These are phyloP conservation scores for Laterallus jamaicensis DNA, from an alignment of 2,113 vertebrate species.

Conservation along the genomic window DNA sequence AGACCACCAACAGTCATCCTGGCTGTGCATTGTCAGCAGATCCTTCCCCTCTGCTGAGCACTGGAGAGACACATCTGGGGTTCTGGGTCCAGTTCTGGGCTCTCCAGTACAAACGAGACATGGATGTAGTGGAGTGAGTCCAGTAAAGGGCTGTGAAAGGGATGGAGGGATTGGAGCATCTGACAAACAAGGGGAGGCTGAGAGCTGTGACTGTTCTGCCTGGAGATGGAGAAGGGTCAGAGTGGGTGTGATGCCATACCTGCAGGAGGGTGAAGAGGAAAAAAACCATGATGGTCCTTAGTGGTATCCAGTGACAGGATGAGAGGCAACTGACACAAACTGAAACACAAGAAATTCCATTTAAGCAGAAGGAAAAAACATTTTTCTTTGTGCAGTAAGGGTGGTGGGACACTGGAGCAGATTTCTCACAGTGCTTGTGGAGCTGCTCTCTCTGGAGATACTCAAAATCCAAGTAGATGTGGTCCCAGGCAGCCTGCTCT, in stretches of 20 bases:
- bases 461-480: accelerated
- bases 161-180: background rate
- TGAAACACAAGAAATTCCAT: background rate
- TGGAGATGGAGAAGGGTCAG: background rate
- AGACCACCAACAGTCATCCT: background rate
- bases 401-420: background rate
- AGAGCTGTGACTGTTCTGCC: background rate
- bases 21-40: background rate
- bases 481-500: background rate
- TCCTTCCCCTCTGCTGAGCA: background rate
- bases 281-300: background rate
- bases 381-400: background rate
- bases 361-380: background rate
- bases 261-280: background rate
- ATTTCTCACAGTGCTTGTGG: background rate
- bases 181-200: background rate
- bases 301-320: background rate
- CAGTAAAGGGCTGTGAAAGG: background rate
- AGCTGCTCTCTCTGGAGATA: background rate
- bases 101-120: background rate
- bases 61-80: background rate
- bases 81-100: background rate
- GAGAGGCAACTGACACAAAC: background rate
- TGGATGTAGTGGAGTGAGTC: background rate
- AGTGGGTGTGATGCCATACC: background rate